Base-by-base conservation (phyloP, 1,140 invertebrate genomes). In the Chymomyza costata region DNA sequence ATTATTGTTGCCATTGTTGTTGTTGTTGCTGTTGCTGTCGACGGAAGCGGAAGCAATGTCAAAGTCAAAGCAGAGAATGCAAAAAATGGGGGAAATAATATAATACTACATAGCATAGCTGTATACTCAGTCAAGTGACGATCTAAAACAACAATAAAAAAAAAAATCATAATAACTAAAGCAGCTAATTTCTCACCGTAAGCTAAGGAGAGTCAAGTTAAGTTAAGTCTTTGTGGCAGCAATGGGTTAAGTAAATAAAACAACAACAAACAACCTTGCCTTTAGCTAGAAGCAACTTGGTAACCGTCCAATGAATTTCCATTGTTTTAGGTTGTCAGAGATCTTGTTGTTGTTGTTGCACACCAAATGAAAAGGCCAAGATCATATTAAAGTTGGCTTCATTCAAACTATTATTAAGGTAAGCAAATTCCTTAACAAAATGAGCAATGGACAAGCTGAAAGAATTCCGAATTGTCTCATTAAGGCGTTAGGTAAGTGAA, bases 361-460 rank as follows among this genome's bases (percentile, higher is more conserved):
- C 70, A 70, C 70, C 70, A 71, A n/a, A n/a, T n/a, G n/a, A 57
- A 61, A 78, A 78, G 71, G 71, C 71, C 71, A 78, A 80, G 71
- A 78, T 80, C 71, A 78, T 78, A 78, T 80, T 78, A 78, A 25
- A 3, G 54, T n/a, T n/a, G n/a, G n/a, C n/a, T n/a, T n/a, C n/a
- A n/a, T n/a, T n/a, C n/a, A n/a, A n/a, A n/a, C n/a, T n/a, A n/a
- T n/a, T n/a, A n/a, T n/a, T n/a, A n/a, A n/a, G n/a, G n/a, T n/a
- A n/a, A n/a, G n/a, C n/a, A n/a, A n/a, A n/a, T n/a, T n/a, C n/a
- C n/a, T n/a, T n/a, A n/a, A n/a, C n/a, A n/a, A n/a, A n/a, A n/a
- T n/a, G n/a, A n/a, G n/a, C n/a, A n/a, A n/a, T n/a, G n/a, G n/a
- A n/a, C n/a, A n/a, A n/a, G n/a, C n/a, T n/a, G n/a, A n/a, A n/a